Conservation (phyloP, 2,113 vertebrate genomes). For the Hydrolagus affinis region DNA sequence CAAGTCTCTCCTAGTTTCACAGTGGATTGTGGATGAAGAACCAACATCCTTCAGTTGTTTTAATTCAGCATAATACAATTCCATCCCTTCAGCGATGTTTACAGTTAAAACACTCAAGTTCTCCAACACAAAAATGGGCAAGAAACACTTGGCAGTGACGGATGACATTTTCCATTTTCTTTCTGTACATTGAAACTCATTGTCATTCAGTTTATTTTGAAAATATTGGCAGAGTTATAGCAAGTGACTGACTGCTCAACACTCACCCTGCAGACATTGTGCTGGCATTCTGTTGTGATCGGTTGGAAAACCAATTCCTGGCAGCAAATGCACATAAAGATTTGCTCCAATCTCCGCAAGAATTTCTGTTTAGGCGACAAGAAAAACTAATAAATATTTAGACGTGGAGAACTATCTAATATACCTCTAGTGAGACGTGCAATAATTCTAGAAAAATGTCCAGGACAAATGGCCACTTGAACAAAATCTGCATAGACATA, state of each 20-base stretch:
- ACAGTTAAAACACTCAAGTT: too few species aligned
- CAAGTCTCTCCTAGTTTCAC: too few species aligned
- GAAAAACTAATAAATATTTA: neutral
- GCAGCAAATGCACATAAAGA: conserved; percentile 98
- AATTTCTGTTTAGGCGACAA: conserved; percentile 68
- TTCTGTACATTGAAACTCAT: neutral
- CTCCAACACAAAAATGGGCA: too few species aligned
- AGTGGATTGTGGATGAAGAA: too few species aligned
- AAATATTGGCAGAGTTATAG: neutral
- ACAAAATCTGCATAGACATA: conserved; percentile 49
- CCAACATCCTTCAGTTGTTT: too few species aligned
- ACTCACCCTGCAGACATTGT: conserved; percentile 94
- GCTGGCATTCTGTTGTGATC: conserved; percentile 86
- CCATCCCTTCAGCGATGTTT: too few species aligned
- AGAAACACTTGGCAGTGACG: neutral
- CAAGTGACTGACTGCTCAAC: neutral
- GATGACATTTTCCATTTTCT: neutral
- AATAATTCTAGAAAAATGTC: neutral
- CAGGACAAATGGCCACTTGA: neutral
- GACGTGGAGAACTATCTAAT: neutral
- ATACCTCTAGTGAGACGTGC: neutral
- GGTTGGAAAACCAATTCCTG: conserved; percentile 93
- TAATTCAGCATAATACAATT: too few species aligned
- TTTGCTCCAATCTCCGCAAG: conserved; percentile 89
- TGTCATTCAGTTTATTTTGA: neutral